These are phyloP conservation scores for Lateolabrax maculatus DNA, from an alignment of 2,797 vertebrate genomes.

Conservation along the genomic window DNA sequence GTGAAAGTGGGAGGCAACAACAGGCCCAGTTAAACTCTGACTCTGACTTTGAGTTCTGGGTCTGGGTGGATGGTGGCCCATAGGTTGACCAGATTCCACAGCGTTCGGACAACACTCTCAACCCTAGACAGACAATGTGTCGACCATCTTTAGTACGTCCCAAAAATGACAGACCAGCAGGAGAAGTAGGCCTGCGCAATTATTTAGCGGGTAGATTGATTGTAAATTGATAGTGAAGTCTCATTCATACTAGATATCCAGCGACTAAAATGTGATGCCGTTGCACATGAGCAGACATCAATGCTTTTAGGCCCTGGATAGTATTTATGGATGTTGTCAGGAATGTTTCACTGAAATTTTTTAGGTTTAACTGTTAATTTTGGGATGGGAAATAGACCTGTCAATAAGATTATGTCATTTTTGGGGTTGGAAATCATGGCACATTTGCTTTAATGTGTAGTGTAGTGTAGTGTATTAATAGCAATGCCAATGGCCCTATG, in stretches of 20 bases:
- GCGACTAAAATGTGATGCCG: constrained; percentile 77
- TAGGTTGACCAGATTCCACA: constrained; percentile 50
- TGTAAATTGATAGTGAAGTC: constrained; percentile 40
- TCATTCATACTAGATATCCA: constrained; percentile 78
- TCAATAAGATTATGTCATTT: constrained; percentile 77
- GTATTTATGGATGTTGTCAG: constrained; percentile 66
- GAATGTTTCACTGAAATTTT: constrained; percentile 39
- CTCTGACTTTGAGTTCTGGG: constrained; percentile 66
- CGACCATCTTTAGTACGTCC: constrained; percentile 64
- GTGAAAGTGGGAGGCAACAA: constrained; percentile 82
- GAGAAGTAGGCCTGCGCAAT: constrained; percentile 51
- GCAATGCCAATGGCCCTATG: constrained; percentile 58
- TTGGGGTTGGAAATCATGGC: constrained; percentile 76
- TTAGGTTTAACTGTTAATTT: constrained; percentile 36
- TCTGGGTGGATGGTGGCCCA: constrained; percentile 56
- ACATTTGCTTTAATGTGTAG: constrained; percentile 51
- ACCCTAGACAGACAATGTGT: constrained; percentile 73
- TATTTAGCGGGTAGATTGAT: constrained; percentile 37
- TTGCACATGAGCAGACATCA: constrained; percentile 71
- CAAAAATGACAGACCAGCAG: constrained; percentile 83
- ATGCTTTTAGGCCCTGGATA: constrained; percentile 77
- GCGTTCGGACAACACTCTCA: constrained; percentile 67
- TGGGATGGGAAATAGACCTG: constrained; percentile 40
- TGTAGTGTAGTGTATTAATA: constrained; percentile 30
- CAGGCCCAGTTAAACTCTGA: constrained; percentile 64